Evolutionary conservation across 2,113 vertebrate genomes (phyloP).

Genomic region (Heterochromis multidens): DNA sequence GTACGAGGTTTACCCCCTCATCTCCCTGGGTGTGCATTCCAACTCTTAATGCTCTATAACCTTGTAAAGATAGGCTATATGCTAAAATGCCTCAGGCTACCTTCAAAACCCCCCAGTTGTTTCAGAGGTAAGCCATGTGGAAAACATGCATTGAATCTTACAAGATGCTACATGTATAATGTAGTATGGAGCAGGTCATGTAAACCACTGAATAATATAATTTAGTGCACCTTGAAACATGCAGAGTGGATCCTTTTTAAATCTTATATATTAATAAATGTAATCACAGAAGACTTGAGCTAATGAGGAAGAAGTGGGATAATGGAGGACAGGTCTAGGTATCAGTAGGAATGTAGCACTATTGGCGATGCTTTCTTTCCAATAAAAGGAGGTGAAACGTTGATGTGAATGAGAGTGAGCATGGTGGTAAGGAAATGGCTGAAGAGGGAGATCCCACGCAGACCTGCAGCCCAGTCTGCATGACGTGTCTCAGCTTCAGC

Average conservation of each 20-base stretch:
- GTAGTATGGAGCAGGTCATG: slow-evolving; percentile 54
- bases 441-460: slow-evolving; percentile 51
- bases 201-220: slow-evolving; percentile 58
- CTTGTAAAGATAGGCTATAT: slow-evolving; percentile 69
- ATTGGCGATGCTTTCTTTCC: slow-evolving; percentile 3
- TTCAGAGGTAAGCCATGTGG: slow-evolving; percentile 66
- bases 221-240: slow-evolving; percentile 7
- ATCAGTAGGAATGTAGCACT: not conserved
- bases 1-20: slow-evolving; percentile 17
- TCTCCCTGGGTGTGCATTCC: slow-evolving; percentile 57
- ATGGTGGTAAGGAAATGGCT: slow-evolving; percentile 17
- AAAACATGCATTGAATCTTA: slow-evolving; percentile 75
- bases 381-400: slow-evolving; percentile 20
- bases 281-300: not conserved
- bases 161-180: slow-evolving; percentile 75
- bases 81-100: slow-evolving; percentile 10
- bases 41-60: slow-evolving; percentile 69
- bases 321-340: not conserved
- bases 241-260: slow-evolving; percentile 1
- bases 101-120: slow-evolving; percentile 59
- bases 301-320: not conserved
- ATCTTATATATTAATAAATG: slow-evolving; percentile 33
- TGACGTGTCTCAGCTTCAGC: slow-evolving; percentile 43
- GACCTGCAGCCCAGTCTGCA: slow-evolving; percentile 24
- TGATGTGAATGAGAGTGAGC: slow-evolving; percentile 21